Evolutionary conservation across 1,140 invertebrate species (phyloP).

Genomic region (Zeugodacus cucurbitae): DNA sequence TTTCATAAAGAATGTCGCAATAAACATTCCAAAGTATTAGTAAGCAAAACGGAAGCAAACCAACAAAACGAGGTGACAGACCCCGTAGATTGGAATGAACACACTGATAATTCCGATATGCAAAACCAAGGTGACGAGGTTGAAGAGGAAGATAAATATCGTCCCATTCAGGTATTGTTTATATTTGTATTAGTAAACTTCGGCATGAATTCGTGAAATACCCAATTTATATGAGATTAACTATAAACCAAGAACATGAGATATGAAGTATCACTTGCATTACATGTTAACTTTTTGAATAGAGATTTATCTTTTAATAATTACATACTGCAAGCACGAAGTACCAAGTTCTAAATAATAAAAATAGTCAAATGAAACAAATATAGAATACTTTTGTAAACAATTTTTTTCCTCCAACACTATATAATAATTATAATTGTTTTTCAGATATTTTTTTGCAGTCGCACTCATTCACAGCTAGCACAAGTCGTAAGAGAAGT

Average conservation of each 20-base stretch:
- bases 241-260: no score
- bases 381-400: background rate
- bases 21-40: conserved; percentile 33
- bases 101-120: background rate
- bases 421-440: background rate
- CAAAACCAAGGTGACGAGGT: background rate
- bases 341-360: no score
- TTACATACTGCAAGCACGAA: no score
- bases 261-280: no score
- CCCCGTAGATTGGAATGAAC: background rate
- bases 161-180: background rate
- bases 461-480: conserved; percentile 96
- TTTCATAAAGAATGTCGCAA: conserved; percentile 66
- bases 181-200: background rate
- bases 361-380: no score
- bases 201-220: no score
- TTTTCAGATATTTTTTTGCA: conserved; percentile 89
- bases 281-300: no score
- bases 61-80: background rate
- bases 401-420: background rate
- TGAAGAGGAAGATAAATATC: conserved; percentile 23
- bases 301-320: no score
- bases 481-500: conserved; percentile 94
- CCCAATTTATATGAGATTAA: no score
- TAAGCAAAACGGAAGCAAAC: no score